These are phyloP conservation scores for Andrena praecox DNA, from an alignment of 2,888 invertebrate species.

Conservation along the genomic window DNA sequence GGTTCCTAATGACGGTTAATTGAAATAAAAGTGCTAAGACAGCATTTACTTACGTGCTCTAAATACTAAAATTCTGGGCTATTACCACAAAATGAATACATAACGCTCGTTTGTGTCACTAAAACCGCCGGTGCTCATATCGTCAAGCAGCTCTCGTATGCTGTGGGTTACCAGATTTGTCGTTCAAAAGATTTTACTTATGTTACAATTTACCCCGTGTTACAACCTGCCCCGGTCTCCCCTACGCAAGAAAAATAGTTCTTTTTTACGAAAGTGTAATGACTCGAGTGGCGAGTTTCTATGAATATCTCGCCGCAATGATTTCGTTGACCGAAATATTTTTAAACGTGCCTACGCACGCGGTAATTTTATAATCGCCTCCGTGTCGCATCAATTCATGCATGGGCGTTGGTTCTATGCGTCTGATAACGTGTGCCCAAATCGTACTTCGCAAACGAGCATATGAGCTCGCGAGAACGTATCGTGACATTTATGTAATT, in stretches of 20 bases:
- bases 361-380: constrained; percentile 36
- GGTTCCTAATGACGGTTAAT: too few relatives aligned
- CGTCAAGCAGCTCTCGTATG: too few relatives aligned
- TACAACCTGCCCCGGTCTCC: too few relatives aligned
- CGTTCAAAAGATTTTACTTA: too few relatives aligned
- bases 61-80: too few relatives aligned
- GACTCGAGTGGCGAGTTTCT: constrained; percentile 6
- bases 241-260: background rate
- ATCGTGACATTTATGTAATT: constrained; percentile 49
- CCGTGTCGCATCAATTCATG: constrained; percentile 12
- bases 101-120: too few relatives aligned
- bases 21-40: too few relatives aligned
- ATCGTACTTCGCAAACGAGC: background rate
- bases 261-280: background rate
- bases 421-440: background rate
- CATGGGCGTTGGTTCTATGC: constrained; percentile 17
- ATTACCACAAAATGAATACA: too few relatives aligned
- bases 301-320: constrained; percentile 35
- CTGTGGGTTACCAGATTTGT: too few relatives aligned
- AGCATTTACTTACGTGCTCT: too few relatives aligned
- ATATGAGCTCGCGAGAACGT: constrained; percentile 19
- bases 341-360: constrained; percentile 29
- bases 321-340: constrained; percentile 37
- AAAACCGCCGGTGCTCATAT: too few relatives aligned
- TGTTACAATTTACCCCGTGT: too few relatives aligned